These are phyloP conservation scores for Pachyrhynchus sulphureomaculatus DNA, from an alignment of 1,140 invertebrate species.

Conservation along the genomic window DNA sequence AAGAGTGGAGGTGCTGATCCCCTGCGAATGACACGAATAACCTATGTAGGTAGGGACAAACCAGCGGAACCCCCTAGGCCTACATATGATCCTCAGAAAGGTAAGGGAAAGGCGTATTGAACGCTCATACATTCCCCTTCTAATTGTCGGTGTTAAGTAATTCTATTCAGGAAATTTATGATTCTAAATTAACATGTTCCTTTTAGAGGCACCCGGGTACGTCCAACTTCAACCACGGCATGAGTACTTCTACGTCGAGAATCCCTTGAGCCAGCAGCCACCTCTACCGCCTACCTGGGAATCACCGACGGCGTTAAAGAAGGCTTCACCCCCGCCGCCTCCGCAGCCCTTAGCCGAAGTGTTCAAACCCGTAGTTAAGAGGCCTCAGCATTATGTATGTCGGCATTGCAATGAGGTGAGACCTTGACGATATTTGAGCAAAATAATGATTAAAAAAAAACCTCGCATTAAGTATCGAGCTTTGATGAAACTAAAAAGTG, in stretches of 20 bases:
- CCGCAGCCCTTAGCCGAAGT: slow-evolving; percentile 31
- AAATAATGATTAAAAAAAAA: too few species aligned
- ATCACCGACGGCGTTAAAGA: slow-evolving; percentile 62
- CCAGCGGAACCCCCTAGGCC: slow-evolving; percentile 38
- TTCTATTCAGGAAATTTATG: too few species aligned
- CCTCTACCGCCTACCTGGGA: slow-evolving; percentile 54
- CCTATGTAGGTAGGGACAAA: slow-evolving; percentile 48
- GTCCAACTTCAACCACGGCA: slow-evolving; percentile 80
- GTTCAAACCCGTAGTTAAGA: slow-evolving; percentile 22
- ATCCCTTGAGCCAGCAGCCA: slow-evolving; percentile 59
- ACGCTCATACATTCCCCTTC: neutral
- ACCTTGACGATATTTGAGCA: neutral
- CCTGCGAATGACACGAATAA: slow-evolving; percentile 40
- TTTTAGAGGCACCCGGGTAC: slow-evolving; percentile 59
- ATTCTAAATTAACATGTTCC: too few species aligned
- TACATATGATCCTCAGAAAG: slow-evolving; percentile 44
- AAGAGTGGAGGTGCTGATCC: slow-evolving; percentile 52
- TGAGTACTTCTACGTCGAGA: slow-evolving; percentile 82
- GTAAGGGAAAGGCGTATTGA: slow-evolving; percentile 1
- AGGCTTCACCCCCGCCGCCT: slow-evolving; percentile 45
- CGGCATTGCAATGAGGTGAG: slow-evolving; percentile 55
- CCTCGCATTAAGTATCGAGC: too few species aligned
- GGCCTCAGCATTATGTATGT: slow-evolving; percentile 45
- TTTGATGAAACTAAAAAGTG: too few species aligned
- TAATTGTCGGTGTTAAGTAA: neutral